Conservation (phyloP, 2,797 vertebrate genomes). For the Parauchenoglanis ngamensis region DNA sequence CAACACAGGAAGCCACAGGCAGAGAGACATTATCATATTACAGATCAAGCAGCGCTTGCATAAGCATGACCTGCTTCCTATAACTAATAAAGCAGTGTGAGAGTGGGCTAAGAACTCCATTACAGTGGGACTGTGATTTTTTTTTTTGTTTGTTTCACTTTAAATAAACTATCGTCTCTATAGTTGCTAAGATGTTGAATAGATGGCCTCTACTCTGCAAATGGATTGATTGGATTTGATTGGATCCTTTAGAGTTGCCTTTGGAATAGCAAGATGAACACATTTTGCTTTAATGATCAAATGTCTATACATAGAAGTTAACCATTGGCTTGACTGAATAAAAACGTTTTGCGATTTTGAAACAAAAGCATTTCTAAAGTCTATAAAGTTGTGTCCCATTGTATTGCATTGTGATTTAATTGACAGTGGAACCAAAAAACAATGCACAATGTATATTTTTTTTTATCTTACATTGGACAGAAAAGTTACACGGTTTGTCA, state of each 20-base stretch:
- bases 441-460: background rate
- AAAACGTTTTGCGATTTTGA: background rate
- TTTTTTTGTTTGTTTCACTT: background rate
- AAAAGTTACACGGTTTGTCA: background rate
- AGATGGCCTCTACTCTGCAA: background rate
- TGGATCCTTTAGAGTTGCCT: background rate
- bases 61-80: slow-evolving; percentile 15
- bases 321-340: background rate
- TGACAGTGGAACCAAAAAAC: background rate
- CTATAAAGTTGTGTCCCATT: background rate
- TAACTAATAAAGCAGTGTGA: background rate
- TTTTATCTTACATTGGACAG: background rate
- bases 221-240: slow-evolving; percentile 2
- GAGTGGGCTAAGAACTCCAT: background rate
- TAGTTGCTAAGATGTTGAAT: background rate
- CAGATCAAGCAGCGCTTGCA: background rate
- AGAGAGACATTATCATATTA: slow-evolving; percentile 7
- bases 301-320: background rate
- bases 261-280: background rate
- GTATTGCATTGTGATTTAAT: background rate
- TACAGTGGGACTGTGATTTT: background rate
- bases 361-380: background rate
- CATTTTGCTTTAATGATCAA: background rate
- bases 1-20: slow-evolving; percentile 3
- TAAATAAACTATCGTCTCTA: background rate